Evolutionary conservation across 1,140 invertebrate species (phyloP).

Genomic region (Anoplolepis gracilipes): DNA sequence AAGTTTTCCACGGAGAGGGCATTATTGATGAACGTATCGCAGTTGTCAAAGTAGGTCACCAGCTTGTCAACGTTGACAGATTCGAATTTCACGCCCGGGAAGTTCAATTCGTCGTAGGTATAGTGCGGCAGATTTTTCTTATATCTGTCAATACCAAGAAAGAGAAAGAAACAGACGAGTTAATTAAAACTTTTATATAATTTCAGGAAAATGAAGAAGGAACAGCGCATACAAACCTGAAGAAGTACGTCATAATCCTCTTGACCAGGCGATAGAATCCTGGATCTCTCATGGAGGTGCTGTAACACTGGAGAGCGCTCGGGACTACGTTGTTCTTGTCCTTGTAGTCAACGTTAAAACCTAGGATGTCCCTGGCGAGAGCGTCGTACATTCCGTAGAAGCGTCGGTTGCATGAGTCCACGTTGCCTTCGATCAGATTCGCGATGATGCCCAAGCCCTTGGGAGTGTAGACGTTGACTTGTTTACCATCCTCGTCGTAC

Average conservation of each 20-base stretch:
- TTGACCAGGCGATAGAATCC: slow-evolving; percentile 85
- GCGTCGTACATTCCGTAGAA: slow-evolving; percentile 87
- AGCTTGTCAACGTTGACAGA: slow-evolving; percentile 88
- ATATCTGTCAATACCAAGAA: slow-evolving; percentile 75
- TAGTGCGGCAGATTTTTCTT: slow-evolving; percentile 81
- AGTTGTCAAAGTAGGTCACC: slow-evolving; percentile 86
- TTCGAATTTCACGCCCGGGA: slow-evolving; percentile 88
- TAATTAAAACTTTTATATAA: not conserved
- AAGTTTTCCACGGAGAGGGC: slow-evolving; percentile 83
- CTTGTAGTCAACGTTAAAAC: slow-evolving; percentile 78
- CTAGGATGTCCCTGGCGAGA: slow-evolving; percentile 80
- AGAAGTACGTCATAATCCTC: slow-evolving; percentile 84
- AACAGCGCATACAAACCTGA: slow-evolving; percentile 78
- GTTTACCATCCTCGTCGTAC: slow-evolving; percentile 81
- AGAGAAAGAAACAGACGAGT: too few species aligned
- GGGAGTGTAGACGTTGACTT: slow-evolving; percentile 78
- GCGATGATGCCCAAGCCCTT: slow-evolving; percentile 88
- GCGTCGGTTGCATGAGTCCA: slow-evolving; percentile 88
- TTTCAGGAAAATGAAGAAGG: not conserved
- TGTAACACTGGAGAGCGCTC: slow-evolving; percentile 79
- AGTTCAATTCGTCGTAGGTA: slow-evolving; percentile 85
- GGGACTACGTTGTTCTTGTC: slow-evolving; percentile 81
- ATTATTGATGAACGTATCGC: slow-evolving; percentile 82
- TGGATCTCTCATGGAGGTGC: slow-evolving; percentile 85
- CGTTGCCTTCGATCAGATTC: slow-evolving; percentile 89